phyloP scores from a whole-genome alignment of 2,888 invertebrate species.

The Hypomecis atomaria region DNA sequence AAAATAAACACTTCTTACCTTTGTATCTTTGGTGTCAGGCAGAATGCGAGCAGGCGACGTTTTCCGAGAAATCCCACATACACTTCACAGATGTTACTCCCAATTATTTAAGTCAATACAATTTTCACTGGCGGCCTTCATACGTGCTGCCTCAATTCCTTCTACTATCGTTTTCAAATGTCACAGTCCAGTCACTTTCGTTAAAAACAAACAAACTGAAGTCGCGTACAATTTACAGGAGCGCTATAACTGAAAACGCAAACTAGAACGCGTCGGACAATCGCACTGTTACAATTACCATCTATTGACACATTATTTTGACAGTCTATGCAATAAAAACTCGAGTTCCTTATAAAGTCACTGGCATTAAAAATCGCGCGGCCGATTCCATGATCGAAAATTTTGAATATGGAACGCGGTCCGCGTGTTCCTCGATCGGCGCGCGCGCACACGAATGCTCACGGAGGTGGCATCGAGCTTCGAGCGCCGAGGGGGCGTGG shows the following conservation, averaged over 20 bases:
- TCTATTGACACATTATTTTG: slow-evolving; percentile 53
- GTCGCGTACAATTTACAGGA: slow-evolving; percentile 61
- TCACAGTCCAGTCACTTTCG: slow-evolving; percentile 78
- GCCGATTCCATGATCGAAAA: slow-evolving; percentile 64
- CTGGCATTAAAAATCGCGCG: slow-evolving; percentile 64
- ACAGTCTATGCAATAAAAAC: slow-evolving; percentile 39
- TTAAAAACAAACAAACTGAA: slow-evolving; percentile 63
- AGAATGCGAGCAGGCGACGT: slow-evolving; percentile 48
- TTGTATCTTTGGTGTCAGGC: slow-evolving; percentile 73
- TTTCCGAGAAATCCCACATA: slow-evolving; percentile 70
- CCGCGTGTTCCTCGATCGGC: slow-evolving; percentile 73
- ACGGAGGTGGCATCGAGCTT: slow-evolving; percentile 76
- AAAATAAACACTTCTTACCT: slow-evolving; percentile 62
- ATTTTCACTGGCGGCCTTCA: slow-evolving; percentile 61
- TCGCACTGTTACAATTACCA: slow-evolving; percentile 55
- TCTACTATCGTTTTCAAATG: slow-evolving; percentile 73
- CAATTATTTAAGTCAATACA: slow-evolving; percentile 59
- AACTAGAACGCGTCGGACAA: slow-evolving; percentile 64
- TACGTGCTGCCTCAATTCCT: slow-evolving; percentile 61
- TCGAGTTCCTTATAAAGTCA: slow-evolving; percentile 42
- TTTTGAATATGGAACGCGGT: slow-evolving; percentile 56
- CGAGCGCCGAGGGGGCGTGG: slow-evolving; percentile 74
- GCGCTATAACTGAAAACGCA: slow-evolving; percentile 71
- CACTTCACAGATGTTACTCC: slow-evolving; percentile 68
- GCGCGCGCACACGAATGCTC: slow-evolving; percentile 83